phyloP scores from a whole-genome alignment of 2,797 vertebrate species.

The Pelochelys cantorii region DNA sequence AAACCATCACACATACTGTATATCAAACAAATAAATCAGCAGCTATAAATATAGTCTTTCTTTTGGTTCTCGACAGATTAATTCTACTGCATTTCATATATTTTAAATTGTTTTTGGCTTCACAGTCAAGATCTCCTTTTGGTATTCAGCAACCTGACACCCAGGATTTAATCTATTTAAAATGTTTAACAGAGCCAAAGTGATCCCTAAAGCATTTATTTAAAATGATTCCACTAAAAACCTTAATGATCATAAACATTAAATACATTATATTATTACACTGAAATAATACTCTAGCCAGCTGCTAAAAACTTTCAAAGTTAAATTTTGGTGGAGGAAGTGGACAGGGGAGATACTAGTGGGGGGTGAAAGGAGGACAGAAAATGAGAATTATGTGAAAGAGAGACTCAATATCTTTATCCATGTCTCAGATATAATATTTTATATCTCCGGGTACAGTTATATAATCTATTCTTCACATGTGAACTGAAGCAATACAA shows the following conservation, averaged over 20 bases:
- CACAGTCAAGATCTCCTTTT: slow-evolving; percentile 55
- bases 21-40: slow-evolving; percentile 83
- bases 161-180: slow-evolving; percentile 58
- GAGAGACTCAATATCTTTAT: neutral
- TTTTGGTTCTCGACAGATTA: slow-evolving; percentile 73
- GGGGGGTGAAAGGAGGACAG: neutral
- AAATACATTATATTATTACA: slow-evolving; percentile 48
- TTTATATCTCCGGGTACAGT: neutral
- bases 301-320: slow-evolving; percentile 24
- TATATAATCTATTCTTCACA: neutral
- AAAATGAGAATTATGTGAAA: neutral
- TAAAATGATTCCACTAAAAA: slow-evolving; percentile 52
- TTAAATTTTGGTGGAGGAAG: slow-evolving; percentile 13
- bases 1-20: slow-evolving; percentile 76
- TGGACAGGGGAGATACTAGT: neutral
- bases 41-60: slow-evolving; percentile 75
- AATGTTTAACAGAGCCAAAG: slow-evolving; percentile 55
- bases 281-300: neutral
- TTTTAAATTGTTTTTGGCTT: slow-evolving; percentile 74
- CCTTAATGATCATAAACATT: slow-evolving; percentile 58
- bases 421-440: neutral
- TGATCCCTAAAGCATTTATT: slow-evolving; percentile 40
- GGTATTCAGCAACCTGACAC: slow-evolving; percentile 55
- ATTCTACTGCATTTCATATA: slow-evolving; percentile 69
- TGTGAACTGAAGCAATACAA: neutral